These are phyloP conservation scores for Xiphydria camelus DNA, from an alignment of 2,888 invertebrate genomes.

Conservation along the genomic window DNA sequence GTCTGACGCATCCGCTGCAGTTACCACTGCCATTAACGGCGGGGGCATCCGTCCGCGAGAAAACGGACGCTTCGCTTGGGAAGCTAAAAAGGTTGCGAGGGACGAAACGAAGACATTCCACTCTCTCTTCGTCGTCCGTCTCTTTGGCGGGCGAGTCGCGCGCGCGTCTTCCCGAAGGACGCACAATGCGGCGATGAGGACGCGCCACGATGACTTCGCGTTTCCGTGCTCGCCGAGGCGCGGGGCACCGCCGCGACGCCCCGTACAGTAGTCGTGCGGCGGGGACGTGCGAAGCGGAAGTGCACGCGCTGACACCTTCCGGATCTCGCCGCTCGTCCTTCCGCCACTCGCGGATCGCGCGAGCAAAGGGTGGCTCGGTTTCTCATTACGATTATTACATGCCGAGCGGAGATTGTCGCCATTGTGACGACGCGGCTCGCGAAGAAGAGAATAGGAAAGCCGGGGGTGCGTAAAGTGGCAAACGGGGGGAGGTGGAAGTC, in stretches of 20 bases:
- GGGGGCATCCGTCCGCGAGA: too few species aligned
- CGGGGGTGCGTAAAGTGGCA: slow-evolving; percentile 31
- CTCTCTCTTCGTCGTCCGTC: neutral
- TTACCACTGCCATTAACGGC: too few species aligned
- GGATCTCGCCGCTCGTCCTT: slow-evolving; percentile 19
- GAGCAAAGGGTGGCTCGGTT: slow-evolving; percentile 16
- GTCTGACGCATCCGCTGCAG: too few species aligned
- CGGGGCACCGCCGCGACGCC: slow-evolving; percentile 20
- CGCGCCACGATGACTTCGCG: neutral
- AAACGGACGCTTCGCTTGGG: too few species aligned
- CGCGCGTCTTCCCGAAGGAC: slow-evolving; percentile 8
- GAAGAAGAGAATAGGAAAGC: slow-evolving; percentile 23
- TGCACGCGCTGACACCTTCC: slow-evolving; percentile 50
- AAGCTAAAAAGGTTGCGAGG: too few species aligned
- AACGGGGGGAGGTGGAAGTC: too few species aligned
- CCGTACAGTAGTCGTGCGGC: slow-evolving; percentile 30
- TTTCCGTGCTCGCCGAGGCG: slow-evolving; percentile 28
- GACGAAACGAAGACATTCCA: too few species aligned
- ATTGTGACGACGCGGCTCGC: slow-evolving; percentile 15
- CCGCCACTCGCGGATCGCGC: slow-evolving; percentile 3
- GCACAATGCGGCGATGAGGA: slow-evolving; percentile 5
- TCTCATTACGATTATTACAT: slow-evolving; percentile 50
- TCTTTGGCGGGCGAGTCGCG: too few species aligned
- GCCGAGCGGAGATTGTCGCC: slow-evolving; percentile 22
- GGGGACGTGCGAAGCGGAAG: slow-evolving; percentile 48